Evolutionary conservation across 2,888 invertebrate genomes (phyloP), one percentile per base, ranked within the genome.

Genomic region (Acanthosepion pharaonis): DNA sequence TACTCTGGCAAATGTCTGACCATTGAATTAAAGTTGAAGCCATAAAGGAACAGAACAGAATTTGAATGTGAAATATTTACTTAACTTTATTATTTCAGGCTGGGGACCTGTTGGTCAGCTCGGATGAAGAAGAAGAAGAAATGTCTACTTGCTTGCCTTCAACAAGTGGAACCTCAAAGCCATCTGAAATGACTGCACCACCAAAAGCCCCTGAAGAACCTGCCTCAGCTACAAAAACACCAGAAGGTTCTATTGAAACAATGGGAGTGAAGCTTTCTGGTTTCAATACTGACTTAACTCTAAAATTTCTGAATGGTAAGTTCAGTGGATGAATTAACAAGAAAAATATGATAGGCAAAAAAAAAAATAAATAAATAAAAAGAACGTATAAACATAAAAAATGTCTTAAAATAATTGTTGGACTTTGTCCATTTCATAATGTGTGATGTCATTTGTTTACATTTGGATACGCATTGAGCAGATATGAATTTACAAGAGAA

Each of bases 261-360:
- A 93, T 94, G 55, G 94, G 94, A 20, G 59, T 94, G 28, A 94
- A 91, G 49, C 91, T 94, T 15, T 91, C 53, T 91, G 94, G 91
- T 91, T 94, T 94, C n/a, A 64, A 94, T 91, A 91, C 95, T 94
- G 96, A 96, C 93, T 94, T 96, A 6, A 96, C 96, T n/a, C 94
- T 96, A 4, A 95, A 96, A 94, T 96, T 96, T 94, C 95, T 96
- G 3, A 95, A 95, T 94, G 96, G 96, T 96, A 94, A 91, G 91
- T 78, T 11, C n/a, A 3, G 9, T n/a, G 33, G n/a, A 11, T 78
- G n/a, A 11, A n/a, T 33, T 78, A 11, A 78, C 78, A 78, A 5
- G 5, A 55, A 20, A 55, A 55, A 15, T 55, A 18, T 15, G 5
- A 20, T 55, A 20, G 53, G 15, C 9, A 53, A 33, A 33, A 33